Evolutionary conservation across 2,797 vertebrate species (phyloP).

Genomic region (Bradypodion ventrale): DNA sequence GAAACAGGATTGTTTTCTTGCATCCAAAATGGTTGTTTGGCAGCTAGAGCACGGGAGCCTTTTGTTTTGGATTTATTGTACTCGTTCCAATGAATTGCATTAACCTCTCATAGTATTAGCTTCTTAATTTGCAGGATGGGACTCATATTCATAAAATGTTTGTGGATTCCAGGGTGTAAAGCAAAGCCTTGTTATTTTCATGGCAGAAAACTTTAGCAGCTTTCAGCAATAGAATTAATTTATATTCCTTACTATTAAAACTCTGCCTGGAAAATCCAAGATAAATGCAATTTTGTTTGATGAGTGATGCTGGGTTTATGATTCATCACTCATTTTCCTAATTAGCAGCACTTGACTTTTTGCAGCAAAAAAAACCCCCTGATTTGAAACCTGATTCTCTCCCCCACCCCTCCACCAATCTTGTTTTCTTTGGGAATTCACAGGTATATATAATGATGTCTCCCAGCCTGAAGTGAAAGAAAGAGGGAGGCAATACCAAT

Average conservation of each 20-base stretch:
- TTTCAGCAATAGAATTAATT: slow-evolving; percentile 53
- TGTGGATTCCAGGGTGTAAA: slow-evolving; percentile 16
- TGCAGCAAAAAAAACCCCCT: slow-evolving; percentile 53
- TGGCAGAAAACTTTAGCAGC: slow-evolving; percentile 32
- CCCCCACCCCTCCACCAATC: no score
- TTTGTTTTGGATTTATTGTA: slow-evolving; percentile 8
- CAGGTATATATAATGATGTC: slow-evolving; percentile 44
- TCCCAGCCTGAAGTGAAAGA: slow-evolving; percentile 16
- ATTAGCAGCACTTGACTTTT: slow-evolving; percentile 67
- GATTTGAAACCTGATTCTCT: slow-evolving; percentile 55
- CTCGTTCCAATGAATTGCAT: slow-evolving; percentile 23
- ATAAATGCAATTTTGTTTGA: slow-evolving; percentile 64
- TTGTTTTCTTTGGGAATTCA: slow-evolving; percentile 24
- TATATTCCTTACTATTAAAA: slow-evolving; percentile 44
- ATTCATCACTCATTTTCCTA: slow-evolving; percentile 64
- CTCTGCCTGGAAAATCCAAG: slow-evolving; percentile 56
- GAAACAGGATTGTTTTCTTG: neutral
- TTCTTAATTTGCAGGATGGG: slow-evolving; percentile 22
- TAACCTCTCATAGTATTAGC: slow-evolving; percentile 12
- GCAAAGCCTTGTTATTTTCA: slow-evolving; percentile 31
- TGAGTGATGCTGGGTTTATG: slow-evolving; percentile 54
- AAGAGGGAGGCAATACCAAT: no score
- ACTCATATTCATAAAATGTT: slow-evolving; percentile 32
- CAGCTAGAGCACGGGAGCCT: slow-evolving; percentile 4
- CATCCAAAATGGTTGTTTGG: slow-evolving; percentile 15